Evolutionary conservation across 2,113 vertebrate genomes (phyloP), one percentile per base, ranked within the genome.

Genomic region (Elgaria multicarinata): DNA sequence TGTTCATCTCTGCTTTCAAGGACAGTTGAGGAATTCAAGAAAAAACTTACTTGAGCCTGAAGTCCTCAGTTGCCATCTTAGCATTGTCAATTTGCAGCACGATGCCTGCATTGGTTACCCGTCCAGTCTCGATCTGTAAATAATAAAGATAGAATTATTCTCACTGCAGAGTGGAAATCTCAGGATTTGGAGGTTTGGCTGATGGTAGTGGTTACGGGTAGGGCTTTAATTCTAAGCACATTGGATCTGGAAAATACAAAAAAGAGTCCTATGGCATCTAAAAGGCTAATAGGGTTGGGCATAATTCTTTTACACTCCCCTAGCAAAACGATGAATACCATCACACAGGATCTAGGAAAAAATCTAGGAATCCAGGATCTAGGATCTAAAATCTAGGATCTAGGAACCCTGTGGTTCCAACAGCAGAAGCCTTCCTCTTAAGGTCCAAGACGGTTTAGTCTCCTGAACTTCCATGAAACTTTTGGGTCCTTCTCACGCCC

Each of bases 41-140:
- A 91, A 90, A 81, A 72, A 83, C 97, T 96, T 96, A 98, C 98
- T 98, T 98, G 95, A 97, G 94, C 83, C 93, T 96, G 94, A 98
- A 98, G 95, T 97, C 97, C 67, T 98, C 97, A 24, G 96, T 94
- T 9, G 98, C 98, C 94, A 98, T 97, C 91, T 92, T 97, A 28
- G 98, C 97, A 0, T 98, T 98, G 95, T 98, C 98, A 2, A 98
- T 97, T 85, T 97, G 97, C 26, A 98, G 91, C 10, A 95, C 90
- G 79, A 98, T 93, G 28, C 95, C 95, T n/a, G 97, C 97, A 1
- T 98, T 98, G 90, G 93, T 93, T 90, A 97, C 87, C 92, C 97
- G 97, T 9, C 95, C 90, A 8, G 96, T 95, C 88, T 95, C 92
- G 71, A 98, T 97, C 98, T 98, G 96, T 71, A 96, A 94, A 91